Evolutionary conservation across 1,140 invertebrate species (phyloP).

Genomic region (Argopecten irradians): DNA sequence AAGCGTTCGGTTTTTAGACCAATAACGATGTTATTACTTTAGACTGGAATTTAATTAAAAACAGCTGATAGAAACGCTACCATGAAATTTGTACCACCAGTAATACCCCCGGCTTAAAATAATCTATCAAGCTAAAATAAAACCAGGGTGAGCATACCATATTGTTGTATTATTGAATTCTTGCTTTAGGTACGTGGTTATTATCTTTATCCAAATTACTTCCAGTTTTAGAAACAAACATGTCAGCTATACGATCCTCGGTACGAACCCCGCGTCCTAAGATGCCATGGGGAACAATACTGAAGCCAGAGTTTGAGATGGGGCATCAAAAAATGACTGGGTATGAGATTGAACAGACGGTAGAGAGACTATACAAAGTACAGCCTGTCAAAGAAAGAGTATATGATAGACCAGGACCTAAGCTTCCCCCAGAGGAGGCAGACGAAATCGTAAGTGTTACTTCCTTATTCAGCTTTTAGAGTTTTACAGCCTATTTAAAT

Average conservation of each 20-base stretch:
- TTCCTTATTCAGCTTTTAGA: too few species aligned
- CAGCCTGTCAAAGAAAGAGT: constrained; percentile 53
- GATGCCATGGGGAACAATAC: constrained; percentile 74
- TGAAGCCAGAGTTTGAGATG: constrained; percentile 74
- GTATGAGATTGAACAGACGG: constrained; percentile 72
- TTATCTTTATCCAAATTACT: not conserved
- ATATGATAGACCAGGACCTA: constrained; percentile 57
- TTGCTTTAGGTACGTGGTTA: too few species aligned
- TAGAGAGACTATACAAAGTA: constrained; percentile 64
- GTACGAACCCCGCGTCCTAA: constrained; percentile 68
- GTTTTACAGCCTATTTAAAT: too few species aligned
- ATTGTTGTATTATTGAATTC: too few species aligned
- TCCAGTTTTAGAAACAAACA: constrained; percentile 1
- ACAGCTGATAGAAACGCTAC: not conserved
- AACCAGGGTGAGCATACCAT: too few species aligned
- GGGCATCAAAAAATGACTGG: constrained; percentile 75
- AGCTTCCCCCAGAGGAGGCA: constrained; percentile 61
- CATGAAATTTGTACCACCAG: not conserved
- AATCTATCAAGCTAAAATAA: not conserved
- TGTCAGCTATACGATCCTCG: constrained; percentile 67
- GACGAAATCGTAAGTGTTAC: constrained; percentile 63
- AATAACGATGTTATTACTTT: not conserved
- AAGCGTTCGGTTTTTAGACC: not conserved
- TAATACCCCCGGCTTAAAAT: too few species aligned
- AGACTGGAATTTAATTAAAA: not conserved